A percentile compares a stretch with the other conserved stretches of the same genome.
phyloP scores from a whole-genome alignment of 2,113 vertebrate species.

The Tachycineta bicolor region DNA sequence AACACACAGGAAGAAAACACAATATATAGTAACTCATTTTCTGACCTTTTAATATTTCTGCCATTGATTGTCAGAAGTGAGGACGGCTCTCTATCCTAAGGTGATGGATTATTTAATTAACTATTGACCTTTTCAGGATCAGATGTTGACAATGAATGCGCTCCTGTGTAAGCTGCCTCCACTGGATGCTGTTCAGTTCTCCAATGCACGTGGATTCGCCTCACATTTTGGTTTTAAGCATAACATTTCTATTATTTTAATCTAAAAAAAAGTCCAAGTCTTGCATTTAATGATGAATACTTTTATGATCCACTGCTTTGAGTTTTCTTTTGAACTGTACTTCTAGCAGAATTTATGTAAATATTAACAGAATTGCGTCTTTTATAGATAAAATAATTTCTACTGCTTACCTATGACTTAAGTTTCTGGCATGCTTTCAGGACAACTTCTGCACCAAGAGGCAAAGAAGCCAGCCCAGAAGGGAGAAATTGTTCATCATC shows the following conservation, averaged over 20 bases:
- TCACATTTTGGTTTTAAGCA: not conserved
- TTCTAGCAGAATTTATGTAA: not conserved
- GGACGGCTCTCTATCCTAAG: slow-evolving; percentile 89
- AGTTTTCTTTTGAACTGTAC: not conserved
- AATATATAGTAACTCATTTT: slow-evolving; percentile 84
- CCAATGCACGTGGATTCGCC: slow-evolving; percentile 75
- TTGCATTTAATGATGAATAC: not conserved
- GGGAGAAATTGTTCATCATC: not conserved
- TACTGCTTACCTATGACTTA: not conserved
- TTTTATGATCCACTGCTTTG: not conserved
- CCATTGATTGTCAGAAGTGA: slow-evolving; percentile 91
- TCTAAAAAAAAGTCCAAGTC: not conserved
- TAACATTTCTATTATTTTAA: slow-evolving; percentile 63
- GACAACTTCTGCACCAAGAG: not conserved
- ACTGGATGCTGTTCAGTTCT: slow-evolving; percentile 81
- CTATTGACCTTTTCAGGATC: slow-evolving; percentile 98
- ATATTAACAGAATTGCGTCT: not conserved
- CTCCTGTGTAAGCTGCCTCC: slow-evolving; percentile 86
- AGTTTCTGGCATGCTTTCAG: not conserved
- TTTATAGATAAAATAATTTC: not conserved
- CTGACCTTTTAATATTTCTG: slow-evolving; percentile 98
- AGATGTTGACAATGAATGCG: slow-evolving; percentile 91
- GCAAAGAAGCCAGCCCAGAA: not conserved
- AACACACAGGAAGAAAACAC: slow-evolving; percentile 74
- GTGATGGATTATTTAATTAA: slow-evolving; percentile 99